Conservation (phyloP, 2,797 vertebrate species). For the Peromyscus aztecus region DNA sequence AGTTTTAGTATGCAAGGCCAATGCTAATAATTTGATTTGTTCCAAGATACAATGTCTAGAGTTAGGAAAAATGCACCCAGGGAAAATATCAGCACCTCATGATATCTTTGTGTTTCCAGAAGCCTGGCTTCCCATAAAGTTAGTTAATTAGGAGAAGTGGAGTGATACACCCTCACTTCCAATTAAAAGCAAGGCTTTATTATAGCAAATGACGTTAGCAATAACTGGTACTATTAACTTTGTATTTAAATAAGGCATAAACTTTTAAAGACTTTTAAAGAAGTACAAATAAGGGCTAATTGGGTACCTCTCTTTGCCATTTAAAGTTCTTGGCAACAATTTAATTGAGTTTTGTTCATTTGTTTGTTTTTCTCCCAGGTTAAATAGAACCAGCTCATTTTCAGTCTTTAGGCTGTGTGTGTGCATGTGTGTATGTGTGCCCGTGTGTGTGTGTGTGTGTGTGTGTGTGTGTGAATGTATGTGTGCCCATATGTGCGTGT, state of each 20-base stretch:
- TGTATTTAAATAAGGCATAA: conserved; percentile 60
- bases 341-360: conserved; percentile 46
- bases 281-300: conserved; percentile 47
- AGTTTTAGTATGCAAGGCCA: not conserved
- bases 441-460: not conserved
- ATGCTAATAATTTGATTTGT: not conserved
- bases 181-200: conserved; percentile 61
- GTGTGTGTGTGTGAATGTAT: too few species aligned
- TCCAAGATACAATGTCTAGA: not conserved
- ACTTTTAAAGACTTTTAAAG: conserved; percentile 65
- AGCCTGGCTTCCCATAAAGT: conserved; percentile 38
- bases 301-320: conserved; percentile 31
- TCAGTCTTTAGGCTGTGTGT: not conserved
- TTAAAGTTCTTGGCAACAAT: conserved; percentile 60
- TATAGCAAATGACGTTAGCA: conserved; percentile 33
- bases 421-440: not conserved
- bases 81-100: not conserved
- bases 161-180: not conserved
- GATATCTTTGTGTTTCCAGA: not conserved
- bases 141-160: conserved; percentile 47
- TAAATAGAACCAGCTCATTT: not conserved
- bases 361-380: not conserved
- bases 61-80: not conserved
- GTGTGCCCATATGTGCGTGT: too few species aligned
- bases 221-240: conserved; percentile 62